Conservation (phyloP, 2,113 vertebrate genomes). For the Daphoenositta chrysoptera region DNA sequence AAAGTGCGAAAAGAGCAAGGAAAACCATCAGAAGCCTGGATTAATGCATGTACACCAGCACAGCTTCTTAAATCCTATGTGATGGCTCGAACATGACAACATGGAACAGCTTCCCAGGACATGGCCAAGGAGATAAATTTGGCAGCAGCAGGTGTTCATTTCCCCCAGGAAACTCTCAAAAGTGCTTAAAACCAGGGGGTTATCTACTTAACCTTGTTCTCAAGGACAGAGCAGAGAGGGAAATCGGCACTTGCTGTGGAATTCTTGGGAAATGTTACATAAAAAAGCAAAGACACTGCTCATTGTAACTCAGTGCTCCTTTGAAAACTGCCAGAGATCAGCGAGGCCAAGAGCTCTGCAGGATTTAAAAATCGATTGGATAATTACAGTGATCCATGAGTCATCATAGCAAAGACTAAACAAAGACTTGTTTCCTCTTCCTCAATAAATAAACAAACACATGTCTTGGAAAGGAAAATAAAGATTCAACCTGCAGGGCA, state of each 20-base stretch:
- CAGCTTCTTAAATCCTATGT: background rate
- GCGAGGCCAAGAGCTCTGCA: background rate
- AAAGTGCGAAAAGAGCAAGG: background rate
- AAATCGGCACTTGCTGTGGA: background rate
- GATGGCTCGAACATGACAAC: background rate
- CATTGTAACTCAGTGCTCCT: background rate
- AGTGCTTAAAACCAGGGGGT: background rate
- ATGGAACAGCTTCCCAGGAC: background rate
- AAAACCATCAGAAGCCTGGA: background rate
- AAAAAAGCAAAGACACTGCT: background rate
- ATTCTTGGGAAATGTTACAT: background rate
- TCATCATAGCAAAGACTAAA: background rate
- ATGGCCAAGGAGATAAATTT: background rate
- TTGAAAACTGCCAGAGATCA: background rate
- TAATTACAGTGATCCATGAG: conserved; percentile 19
- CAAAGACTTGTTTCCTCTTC: background rate
- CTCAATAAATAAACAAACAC: background rate
- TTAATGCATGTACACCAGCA: background rate
- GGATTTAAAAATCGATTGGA: conserved; percentile 12
- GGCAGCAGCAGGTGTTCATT: conserved; percentile 5
- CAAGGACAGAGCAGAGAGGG: background rate
- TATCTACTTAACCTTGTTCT: background rate
- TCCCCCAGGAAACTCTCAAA: background rate
- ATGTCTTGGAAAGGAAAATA: background rate
- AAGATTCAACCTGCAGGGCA: background rate